Conservation (phyloP, 2,113 vertebrate genomes). For the Monarcha castaneiventris region DNA sequence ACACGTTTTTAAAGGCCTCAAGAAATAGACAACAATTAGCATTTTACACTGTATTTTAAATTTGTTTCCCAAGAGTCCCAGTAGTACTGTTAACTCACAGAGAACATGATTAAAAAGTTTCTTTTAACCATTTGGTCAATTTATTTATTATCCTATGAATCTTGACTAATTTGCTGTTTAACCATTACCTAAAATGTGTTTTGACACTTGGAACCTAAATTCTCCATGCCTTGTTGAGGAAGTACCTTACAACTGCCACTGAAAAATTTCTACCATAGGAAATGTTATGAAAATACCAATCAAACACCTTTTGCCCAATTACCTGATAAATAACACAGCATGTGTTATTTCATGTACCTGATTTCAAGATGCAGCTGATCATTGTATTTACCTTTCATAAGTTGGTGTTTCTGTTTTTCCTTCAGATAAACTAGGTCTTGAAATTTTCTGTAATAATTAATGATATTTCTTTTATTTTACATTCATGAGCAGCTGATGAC, state of each 20-base stretch:
- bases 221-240: background rate
- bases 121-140: background rate
- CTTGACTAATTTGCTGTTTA: background rate
- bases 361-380: slow-evolving; percentile 39
- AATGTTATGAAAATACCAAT: background rate
- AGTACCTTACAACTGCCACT: background rate
- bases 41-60: background rate
- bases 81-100: background rate
- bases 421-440: slow-evolving; percentile 44
- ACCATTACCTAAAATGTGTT: background rate
- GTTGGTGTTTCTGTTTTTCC: slow-evolving; percentile 45
- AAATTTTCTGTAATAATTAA: slow-evolving; percentile 66
- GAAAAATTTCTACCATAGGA: background rate
- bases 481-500: background rate
- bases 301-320: background rate
- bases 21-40: background rate
- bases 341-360: background rate
- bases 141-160: background rate
- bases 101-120: background rate
- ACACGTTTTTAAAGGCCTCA: background rate
- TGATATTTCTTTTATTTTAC: slow-evolving; percentile 31
- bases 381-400: slow-evolving; percentile 63
- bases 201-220: background rate
- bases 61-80: background rate
- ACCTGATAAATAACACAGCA: slow-evolving; percentile 27